phyloP scores from a whole-genome alignment of 2,888 invertebrate species.

The Trichogramma dendrolimi region DNA sequence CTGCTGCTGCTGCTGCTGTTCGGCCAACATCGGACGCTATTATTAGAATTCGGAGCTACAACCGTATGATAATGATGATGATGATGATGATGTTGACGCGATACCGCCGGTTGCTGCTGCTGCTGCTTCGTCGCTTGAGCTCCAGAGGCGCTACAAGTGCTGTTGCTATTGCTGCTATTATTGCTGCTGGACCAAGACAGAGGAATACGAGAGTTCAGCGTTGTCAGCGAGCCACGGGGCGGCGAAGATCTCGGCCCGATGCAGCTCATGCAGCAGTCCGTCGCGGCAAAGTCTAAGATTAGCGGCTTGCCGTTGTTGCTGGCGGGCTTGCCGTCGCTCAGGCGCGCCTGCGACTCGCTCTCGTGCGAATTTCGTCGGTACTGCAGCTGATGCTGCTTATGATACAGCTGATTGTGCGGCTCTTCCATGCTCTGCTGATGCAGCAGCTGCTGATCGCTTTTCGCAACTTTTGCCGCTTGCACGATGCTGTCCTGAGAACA shows the following conservation, averaged over 20 bases:
- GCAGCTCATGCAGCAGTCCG: conserved; percentile 45
- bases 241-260: conserved; percentile 43
- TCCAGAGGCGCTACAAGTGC: conserved; percentile 18
- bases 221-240: conserved; percentile 2
- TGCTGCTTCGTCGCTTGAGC: conserved; percentile 9
- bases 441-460: too few species aligned
- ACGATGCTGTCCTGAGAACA: not conserved
- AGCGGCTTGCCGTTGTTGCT: conserved; percentile 17
- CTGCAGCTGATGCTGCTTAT: conserved; percentile 35
- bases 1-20: conserved; percentile 33
- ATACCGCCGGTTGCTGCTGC: conserved; percentile 13
- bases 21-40: conserved; percentile 45
- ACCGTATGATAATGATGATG: conserved; percentile 13
- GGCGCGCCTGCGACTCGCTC: conserved; percentile 41
- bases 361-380: conserved; percentile 37
- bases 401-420: too few species aligned
- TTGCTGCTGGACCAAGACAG: conserved; percentile 23
- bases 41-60: conserved; percentile 43
- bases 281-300: conserved; percentile 34
- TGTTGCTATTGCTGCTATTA: conserved; percentile 16
- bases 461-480: not conserved
- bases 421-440: too few species aligned
- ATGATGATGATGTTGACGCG: not conserved
- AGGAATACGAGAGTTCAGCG: conserved; percentile 21
- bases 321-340: conserved; percentile 27